These are phyloP conservation scores for Cygnus atratus DNA, from an alignment of 2,113 vertebrate genomes.

Conservation along the genomic window DNA sequence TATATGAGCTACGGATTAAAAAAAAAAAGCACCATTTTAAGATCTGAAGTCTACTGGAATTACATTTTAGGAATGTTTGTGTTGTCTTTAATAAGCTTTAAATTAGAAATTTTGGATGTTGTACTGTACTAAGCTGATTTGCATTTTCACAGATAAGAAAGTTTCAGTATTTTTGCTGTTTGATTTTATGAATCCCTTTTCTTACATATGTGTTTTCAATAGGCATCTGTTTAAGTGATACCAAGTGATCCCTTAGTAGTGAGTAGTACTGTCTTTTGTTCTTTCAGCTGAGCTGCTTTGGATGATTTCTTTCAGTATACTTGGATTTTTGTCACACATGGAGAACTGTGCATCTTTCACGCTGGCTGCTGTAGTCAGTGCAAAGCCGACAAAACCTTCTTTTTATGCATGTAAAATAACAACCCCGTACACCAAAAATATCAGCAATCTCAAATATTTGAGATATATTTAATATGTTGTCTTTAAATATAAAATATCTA, in stretches of 20 bases:
- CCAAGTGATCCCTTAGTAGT: background rate
- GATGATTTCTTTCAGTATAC: background rate
- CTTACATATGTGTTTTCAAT: slow-evolving; percentile 5
- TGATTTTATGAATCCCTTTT: background rate
- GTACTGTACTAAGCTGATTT: background rate
- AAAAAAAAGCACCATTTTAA: background rate
- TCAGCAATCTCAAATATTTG: background rate
- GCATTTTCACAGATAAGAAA: background rate
- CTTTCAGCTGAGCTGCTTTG: background rate
- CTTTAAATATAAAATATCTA: background rate
- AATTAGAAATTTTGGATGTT: background rate
- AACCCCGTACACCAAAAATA: background rate
- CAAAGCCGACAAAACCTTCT: background rate
- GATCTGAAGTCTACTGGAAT: background rate
- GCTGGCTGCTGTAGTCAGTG: background rate
- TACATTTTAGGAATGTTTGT: background rate
- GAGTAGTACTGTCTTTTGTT: background rate
- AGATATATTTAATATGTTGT: background rate
- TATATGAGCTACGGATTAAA: background rate
- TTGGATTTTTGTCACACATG: slow-evolving; percentile 3
- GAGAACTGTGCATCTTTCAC: slow-evolving; percentile 2
- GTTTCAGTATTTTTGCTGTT: background rate
- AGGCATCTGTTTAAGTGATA: background rate
- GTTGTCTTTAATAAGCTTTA: background rate
- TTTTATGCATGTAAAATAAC: background rate